Base-by-base conservation (phyloP, 2,888 invertebrate genomes). In the Boloria selene region DNA sequence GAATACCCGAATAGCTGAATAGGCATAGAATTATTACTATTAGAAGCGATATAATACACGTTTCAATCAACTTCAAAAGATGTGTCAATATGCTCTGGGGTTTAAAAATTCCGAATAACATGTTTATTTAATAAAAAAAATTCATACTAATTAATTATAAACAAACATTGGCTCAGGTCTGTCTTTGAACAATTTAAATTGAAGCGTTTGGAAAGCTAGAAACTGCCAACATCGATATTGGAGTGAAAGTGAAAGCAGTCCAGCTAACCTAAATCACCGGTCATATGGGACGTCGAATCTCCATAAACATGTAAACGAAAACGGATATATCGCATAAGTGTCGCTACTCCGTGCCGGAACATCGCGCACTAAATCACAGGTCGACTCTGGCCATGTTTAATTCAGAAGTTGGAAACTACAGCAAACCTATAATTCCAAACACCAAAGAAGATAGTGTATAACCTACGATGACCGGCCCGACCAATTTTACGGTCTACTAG, bases 401-500 rank as follows among this genome's bases (percentile, higher is more conserved):
- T 90, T 89, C 90, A 90, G 80, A 67, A 85, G 86, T 77, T 79
- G 77, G 82, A 56, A 56, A 55, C 44, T 55, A 79, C 83, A 74
- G 78, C 83, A 82, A 79, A 82, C 79, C 81, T 76, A 80, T 83
- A 85, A 88, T 84, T 82, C 75, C 83, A 84, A 85, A 86, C 79
- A 79, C 82, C 85, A 78, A 83, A 81, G 83, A 85, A 87, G 88
- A 86, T 82, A 82, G 85, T 61, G 69, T 61, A 55, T 47, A 66
- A 79, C 74, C 79, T 77, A 73, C 77, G 77, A 79, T 79, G 87
- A 83, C 86, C 86, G 87, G 84, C 76, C 82, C 82, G 82, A 76
- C 86, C 90, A 90, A 92, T 92, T 90, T 90, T 85, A 86, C 88
- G 90, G 88, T 87, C 90, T 86, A 80, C 83, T 83, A 87, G 79